Evolutionary conservation across 1,140 invertebrate species (phyloP), one percentile per base, ranked within the genome.

Genomic region (Drosophila nikananu): DNA sequence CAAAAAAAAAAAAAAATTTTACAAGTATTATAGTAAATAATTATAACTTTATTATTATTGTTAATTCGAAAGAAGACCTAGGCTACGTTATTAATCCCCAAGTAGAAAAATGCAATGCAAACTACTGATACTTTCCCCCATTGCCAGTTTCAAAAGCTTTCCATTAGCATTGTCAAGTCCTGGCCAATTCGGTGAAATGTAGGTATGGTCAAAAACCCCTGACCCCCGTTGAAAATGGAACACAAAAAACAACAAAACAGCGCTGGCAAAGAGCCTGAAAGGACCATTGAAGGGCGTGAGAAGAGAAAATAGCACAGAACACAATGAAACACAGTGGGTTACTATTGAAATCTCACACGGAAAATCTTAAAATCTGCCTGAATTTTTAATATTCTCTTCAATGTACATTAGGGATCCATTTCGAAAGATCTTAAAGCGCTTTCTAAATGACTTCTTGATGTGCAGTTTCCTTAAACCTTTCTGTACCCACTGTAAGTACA

Each of bases 211-310:
- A 37, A 21, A 55, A 55, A 55, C 19, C 52, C 32, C 52, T 55
- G 52, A 55, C 32, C 32, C 52, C 52, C 4, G 52, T 39, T 5
- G 9, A 39, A 57, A 57, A 39, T 57, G 37, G 54, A 57, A 39
- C 54, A 57, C 15, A 10, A 27, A 27, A 15, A 27, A n/a, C 15
- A 10, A 27, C 12, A 30, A 39, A 12, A 7, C 23, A 17, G 15
- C 32, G 8, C 21, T 37, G 32, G 52, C 32, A 55, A 55, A 37
- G 19, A 55, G 32, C 32, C n/a, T 17, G 54, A 57, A 57, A 57
- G 54, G 54, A 57, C 54, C 35, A 57, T 57, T 57, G 54, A 57
- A 57, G 54, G 54, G 54, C 54, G 54, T 57, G 54, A 39, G 35
- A 17, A 39, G 9, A 25, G 54, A 57, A 39, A 57, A 57, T 57